These are phyloP conservation scores for Acanthosepion pharaonis DNA, from an alignment of 2,888 invertebrate genomes.

Conservation along the genomic window DNA sequence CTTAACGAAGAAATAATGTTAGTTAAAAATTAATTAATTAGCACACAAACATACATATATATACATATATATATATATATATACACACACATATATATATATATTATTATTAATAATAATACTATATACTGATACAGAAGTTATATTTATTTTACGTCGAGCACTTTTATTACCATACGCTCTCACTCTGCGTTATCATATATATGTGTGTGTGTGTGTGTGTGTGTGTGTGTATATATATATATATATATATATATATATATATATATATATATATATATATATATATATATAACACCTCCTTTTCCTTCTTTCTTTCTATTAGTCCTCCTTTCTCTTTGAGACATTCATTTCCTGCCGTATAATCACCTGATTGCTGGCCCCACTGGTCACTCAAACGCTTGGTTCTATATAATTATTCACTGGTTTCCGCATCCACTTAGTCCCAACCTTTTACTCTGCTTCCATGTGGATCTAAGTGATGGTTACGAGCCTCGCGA, in stretches of 20 bases:
- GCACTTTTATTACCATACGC: too few relatives aligned
- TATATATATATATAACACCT: too few relatives aligned
- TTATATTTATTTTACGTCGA: too few relatives aligned
- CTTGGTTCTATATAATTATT: not conserved
- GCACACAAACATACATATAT: too few relatives aligned
- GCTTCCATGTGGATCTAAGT: constrained; percentile 20
- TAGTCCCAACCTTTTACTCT: not conserved
- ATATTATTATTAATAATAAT: too few relatives aligned
- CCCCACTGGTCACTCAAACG: constrained; percentile 7
- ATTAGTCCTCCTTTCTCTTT: not conserved
- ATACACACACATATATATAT: too few relatives aligned
- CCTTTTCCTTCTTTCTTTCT: not conserved
- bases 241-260: too few relatives aligned
- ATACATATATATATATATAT: too few relatives aligned
- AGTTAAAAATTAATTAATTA: too few relatives aligned
- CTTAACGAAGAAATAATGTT: too few relatives aligned
- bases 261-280: too few relatives aligned
- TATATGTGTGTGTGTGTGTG: not conserved
- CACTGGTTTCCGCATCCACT: not conserved
- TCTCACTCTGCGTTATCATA: not conserved
- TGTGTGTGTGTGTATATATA: not conserved
- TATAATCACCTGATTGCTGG: not conserved
- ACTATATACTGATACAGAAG: too few relatives aligned
- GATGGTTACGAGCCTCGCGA: not conserved
- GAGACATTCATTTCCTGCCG: not conserved